Percentiles rank a stretch among this genome's conserved stretches.
phyloP scores from a whole-genome alignment of 2,113 vertebrate genomes.

The Zapornia atra region DNA sequence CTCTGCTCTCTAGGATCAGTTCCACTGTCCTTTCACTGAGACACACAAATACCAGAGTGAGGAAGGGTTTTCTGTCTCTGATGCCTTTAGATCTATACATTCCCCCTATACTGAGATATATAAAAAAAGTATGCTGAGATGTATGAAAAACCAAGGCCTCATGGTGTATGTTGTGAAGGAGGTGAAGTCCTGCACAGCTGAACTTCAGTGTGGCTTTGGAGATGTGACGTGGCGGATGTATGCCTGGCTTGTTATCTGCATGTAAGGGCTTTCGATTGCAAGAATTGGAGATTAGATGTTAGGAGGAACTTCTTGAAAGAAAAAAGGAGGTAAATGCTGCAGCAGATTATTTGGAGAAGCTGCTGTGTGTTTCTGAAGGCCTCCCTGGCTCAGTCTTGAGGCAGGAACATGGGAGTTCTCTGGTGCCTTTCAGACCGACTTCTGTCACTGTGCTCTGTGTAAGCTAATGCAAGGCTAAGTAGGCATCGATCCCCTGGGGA shows the following conservation, averaged over 20 bases:
- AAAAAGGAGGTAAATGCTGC: neutral
- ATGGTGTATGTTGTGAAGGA: neutral
- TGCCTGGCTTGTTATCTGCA: neutral
- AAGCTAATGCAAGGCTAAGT: rapidly evolving
- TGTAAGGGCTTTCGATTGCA: neutral
- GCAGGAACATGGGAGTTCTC: neutral
- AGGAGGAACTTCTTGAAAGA: neutral
- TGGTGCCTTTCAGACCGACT: neutral
- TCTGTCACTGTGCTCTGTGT: neutral
- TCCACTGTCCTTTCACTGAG: neutral
- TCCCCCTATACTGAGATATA: neutral
- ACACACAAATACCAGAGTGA: neutral
- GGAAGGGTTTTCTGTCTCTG: neutral
- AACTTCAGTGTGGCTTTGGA: neutral
- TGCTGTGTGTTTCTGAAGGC: neutral
- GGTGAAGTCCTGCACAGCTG: neutral
- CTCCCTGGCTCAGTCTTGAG: neutral
- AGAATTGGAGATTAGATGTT: neutral
- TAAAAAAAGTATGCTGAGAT: no score
- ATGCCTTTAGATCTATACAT: neutral
- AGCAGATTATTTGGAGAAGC: neutral
- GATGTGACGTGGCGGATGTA: neutral
- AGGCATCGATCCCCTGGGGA: neutral
- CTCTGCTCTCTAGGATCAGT: neutral
- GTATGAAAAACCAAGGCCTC: neutral